Conservation (phyloP, 1,140 invertebrate genomes). For the Macrosteles quadrilineatus region DNA sequence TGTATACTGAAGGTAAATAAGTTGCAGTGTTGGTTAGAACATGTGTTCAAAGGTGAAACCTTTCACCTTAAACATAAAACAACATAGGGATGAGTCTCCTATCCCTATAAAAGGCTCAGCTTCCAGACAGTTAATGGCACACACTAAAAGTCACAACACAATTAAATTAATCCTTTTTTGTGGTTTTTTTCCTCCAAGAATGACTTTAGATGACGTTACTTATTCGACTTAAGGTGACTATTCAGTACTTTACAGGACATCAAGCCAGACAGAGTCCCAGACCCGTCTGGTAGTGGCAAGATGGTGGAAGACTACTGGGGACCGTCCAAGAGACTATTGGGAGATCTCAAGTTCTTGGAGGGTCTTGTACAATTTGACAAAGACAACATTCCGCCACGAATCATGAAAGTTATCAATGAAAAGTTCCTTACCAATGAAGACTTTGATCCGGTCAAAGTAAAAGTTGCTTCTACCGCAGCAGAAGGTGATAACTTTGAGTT, state of each 20-base stretch:
- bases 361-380: slow-evolving; percentile 86
- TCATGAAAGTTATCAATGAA: slow-evolving; percentile 84
- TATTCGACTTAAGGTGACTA: too few relatives aligned
- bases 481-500: slow-evolving; percentile 66
- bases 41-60: not conserved
- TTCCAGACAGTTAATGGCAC: too few relatives aligned
- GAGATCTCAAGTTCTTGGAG: slow-evolving; percentile 89
- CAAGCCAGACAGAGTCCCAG: slow-evolving; percentile 80
- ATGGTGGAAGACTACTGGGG: slow-evolving; percentile 93
- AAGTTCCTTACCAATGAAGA: slow-evolving; percentile 78
- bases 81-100: too few relatives aligned
- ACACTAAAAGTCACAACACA: too few relatives aligned
- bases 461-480: slow-evolving; percentile 71
- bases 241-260: slow-evolving; percentile 69
- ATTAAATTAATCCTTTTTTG: too few relatives aligned
- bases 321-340: slow-evolving; percentile 85
- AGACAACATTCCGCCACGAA: slow-evolving; percentile 80
- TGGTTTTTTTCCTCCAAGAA: too few relatives aligned
- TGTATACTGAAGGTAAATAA: too few relatives aligned
- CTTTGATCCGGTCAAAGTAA: slow-evolving; percentile 92
- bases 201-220: too few relatives aligned
- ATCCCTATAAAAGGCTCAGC: too few relatives aligned
- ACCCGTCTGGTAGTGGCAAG: slow-evolving; percentile 69
- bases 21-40: slow-evolving; percentile 35
- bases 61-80: too few relatives aligned